Conservation (phyloP, 2,888 invertebrate genomes). For the Melieria omissa region DNA sequence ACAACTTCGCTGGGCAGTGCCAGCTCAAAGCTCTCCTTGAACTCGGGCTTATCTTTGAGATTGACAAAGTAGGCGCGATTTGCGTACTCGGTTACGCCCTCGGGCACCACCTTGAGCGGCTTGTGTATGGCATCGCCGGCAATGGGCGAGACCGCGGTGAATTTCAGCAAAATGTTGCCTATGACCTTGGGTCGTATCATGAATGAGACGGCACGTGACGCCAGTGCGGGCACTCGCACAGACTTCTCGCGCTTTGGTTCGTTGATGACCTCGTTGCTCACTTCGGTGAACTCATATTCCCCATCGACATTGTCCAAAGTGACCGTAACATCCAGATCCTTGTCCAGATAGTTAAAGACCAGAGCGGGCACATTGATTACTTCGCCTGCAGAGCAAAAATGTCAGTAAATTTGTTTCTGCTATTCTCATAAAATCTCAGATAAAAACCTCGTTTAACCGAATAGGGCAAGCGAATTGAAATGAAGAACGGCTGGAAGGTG, state of each 20-base stretch:
- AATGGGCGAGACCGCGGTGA: constrained; percentile 77
- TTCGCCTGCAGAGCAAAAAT: constrained; percentile 70
- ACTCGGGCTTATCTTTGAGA: constrained; percentile 69
- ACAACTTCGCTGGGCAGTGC: constrained; percentile 79
- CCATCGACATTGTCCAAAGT: constrained; percentile 82
- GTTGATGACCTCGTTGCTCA: constrained; percentile 89
- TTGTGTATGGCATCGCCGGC: constrained; percentile 83
- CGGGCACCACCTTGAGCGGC: constrained; percentile 80
- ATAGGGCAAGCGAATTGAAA: constrained; percentile 87
- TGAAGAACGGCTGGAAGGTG: constrained; percentile 84
- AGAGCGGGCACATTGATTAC: constrained; percentile 86
- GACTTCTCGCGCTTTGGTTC: constrained; percentile 80
- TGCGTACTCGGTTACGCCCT: constrained; percentile 79
- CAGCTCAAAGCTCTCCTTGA: constrained; percentile 75
- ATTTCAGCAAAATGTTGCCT: constrained; percentile 79
- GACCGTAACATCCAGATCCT: constrained; percentile 80
- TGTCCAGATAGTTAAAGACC: constrained; percentile 86
- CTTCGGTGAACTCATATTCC: constrained; percentile 84
- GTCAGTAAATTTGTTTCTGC: not conserved
- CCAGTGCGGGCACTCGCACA: constrained; percentile 76
- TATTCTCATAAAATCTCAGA: not conserved
- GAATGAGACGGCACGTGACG: constrained; percentile 82
- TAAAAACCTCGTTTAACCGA: constrained; percentile 79
- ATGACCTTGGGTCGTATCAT: constrained; percentile 80
- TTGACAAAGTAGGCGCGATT: constrained; percentile 82